Evolutionary conservation across 92 coral and sea anemone genomes (phyloP).

Genomic region (Parazoanthus swiftii): DNA sequence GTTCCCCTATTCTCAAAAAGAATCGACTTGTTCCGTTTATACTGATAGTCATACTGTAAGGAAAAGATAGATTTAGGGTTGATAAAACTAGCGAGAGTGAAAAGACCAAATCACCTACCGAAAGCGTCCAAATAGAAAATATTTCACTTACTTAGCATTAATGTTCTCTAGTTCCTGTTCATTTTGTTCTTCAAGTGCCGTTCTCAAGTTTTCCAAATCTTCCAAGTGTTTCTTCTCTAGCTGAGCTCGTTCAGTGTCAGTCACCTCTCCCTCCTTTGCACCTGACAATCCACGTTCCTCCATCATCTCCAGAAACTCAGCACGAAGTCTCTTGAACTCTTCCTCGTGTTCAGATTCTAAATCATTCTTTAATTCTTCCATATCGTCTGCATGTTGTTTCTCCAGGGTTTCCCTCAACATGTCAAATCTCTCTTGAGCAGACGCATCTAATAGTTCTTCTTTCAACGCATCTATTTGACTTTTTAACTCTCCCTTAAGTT

Average conservation of each 20-base stretch:
- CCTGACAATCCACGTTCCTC: constrained; percentile 34
- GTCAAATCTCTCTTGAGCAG: constrained; percentile 77
- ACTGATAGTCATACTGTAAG: too few relatives aligned
- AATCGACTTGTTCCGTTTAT: too few relatives aligned
- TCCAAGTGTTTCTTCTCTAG: constrained; percentile 67
- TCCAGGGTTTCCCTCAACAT: constrained; percentile 66
- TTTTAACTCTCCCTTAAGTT: constrained; percentile 63
- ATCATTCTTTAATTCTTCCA: constrained; percentile 71
- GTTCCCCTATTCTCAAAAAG: too few relatives aligned
- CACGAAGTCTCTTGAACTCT: constrained; percentile 65
- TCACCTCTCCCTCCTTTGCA: constrained; percentile 32
- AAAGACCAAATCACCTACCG: too few relatives aligned
- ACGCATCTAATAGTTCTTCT: constrained; percentile 63
- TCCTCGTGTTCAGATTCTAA: constrained; percentile 78
- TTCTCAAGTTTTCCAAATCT: constrained; percentile 69
- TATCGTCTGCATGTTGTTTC: constrained; percentile 61
- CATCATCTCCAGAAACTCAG: constrained; percentile 61
- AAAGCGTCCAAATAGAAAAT: not conserved
- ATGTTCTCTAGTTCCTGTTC: constrained; percentile 66
- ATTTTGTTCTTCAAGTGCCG: constrained; percentile 24
- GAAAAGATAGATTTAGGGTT: too few relatives aligned
- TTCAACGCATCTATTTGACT: constrained; percentile 56
- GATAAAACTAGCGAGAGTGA: too few relatives aligned
- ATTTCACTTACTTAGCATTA: constrained; percentile 30
- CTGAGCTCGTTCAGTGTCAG: constrained; percentile 49